Evolutionary conservation across 2,797 vertebrate species (phyloP), one percentile per base, ranked within the genome.

Genomic region (Garrulus glandarius): DNA sequence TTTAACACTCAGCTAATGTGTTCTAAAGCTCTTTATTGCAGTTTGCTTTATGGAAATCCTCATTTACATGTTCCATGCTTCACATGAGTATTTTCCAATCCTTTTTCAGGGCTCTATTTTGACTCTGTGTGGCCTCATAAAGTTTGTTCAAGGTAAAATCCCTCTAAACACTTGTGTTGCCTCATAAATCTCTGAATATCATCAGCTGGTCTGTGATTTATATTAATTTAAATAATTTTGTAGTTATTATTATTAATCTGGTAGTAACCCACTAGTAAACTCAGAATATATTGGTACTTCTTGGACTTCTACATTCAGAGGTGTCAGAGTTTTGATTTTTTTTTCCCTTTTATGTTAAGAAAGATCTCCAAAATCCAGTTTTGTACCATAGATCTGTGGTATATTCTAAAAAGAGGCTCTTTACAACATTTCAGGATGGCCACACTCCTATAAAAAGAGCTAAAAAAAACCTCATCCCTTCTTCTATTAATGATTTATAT

Each of bases 401-500:
- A 9, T 72, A 41, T 69, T 36, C 39, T 37, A 39, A 43, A 46
- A 17, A 52, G n/a, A 68, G 7, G 4, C 8, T 77, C 18, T 94
- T 32, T 18, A 23, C 2, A 24, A 4, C 12, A n/a, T 41, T 56
- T 22, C 36, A 52, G 19, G 18, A 18, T 15, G 20, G 29, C 20
- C 53, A 43, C 1, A 0, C 1, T 70, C 4, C 4, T 67, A 5
- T 15, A 39, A 18, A 27, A n/a, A 43, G 9, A 68, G 29, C 34
- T 27, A 17, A 57, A 55, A 65, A 19, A 26, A 55, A 10, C 3
- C 22, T 36, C 2, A 11, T 55, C 83, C 1, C 5, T 53, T 29
- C 24, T 52, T 81, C 69, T 74, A 5, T 39, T 55, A 50, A 75
- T 47, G 43, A 87, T 69, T 68, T 88, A 56, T 74, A 39, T 29